Evolutionary conservation across 1,140 invertebrate genomes (phyloP), one percentile per base, ranked within the genome.

Genomic region (Pantala flavescens): DNA sequence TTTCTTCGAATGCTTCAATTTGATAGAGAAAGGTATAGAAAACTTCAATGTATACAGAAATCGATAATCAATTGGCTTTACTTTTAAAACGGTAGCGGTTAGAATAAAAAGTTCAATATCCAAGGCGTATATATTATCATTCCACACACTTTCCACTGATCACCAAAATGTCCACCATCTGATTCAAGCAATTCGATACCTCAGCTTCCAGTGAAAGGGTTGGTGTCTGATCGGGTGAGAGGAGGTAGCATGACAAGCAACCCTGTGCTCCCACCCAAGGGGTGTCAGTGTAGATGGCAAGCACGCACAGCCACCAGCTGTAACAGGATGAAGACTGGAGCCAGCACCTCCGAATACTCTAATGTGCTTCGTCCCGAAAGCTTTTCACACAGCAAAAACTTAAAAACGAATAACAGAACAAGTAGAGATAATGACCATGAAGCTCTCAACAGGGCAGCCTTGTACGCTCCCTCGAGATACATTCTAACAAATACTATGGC

Each of bases 401-500:
- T 96, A 81, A 97, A 97, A 43, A 95, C 88, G 86, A 96, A 96
- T 73, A 95, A 87, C 71, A 96, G 84, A 16, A 92, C 87, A 42
- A 98, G 83, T 78, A 93, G 91, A 76, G 91, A 89, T 71, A 91
- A 87, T 82, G 94, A 96, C 91, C 95, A 97, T 49, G 91, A 85
- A 12, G 92, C 89, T 78, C 95, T 86, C 76, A 94, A 84, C 12
- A 93, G 82, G 36, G 94, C 92, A 71, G 88, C 84, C 82, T 92
- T 93, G 72, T 93, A 88, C 79, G 90, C 88, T 73, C 88, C 90
- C 79, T 93, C 91, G 78, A 94, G 85, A 79, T 92, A 91, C 91
- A 96, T 95, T 78, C 96, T 86, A 79, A 98, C 95, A 80, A 96
- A 93, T 70, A 98, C 91, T 78, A 98, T 98, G 19, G 93, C 89